A percentile compares a stretch with the other conserved stretches of the same genome.
These are phyloP conservation scores for Scaptomyza parva DNA, from an alignment of 2,888 invertebrate species.

Conservation along the genomic window DNA sequence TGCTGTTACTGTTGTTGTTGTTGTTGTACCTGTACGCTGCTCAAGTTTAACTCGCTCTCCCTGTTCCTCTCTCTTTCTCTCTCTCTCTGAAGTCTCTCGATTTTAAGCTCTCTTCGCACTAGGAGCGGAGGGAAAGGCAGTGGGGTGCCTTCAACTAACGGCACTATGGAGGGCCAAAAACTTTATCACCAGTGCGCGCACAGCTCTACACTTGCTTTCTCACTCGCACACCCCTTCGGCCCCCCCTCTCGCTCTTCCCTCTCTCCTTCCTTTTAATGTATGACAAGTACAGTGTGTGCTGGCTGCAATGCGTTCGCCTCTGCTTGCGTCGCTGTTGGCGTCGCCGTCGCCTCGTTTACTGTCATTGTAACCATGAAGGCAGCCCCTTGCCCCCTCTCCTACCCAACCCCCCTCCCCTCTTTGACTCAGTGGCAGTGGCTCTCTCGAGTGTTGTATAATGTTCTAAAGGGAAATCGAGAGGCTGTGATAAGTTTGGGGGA, in stretches of 20 bases:
- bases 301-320: conserved; percentile 69
- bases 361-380: conserved; percentile 60
- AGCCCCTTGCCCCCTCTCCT: neutral
- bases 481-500: conserved; percentile 85
- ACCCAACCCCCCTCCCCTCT: conserved; percentile 11
- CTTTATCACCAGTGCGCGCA: conserved; percentile 73
- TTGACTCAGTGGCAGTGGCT: conserved; percentile 67
- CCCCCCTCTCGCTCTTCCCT: conserved; percentile 20
- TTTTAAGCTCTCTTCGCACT: conserved; percentile 61
- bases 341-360: conserved; percentile 63
- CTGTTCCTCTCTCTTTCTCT: neutral
- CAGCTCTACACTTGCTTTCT: conserved; percentile 33
- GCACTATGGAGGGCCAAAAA: conserved; percentile 76
- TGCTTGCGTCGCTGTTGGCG: conserved; percentile 13
- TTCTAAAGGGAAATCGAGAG: conserved; percentile 84
- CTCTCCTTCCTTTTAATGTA: conserved; percentile 58
- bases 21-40: conserved; percentile 56
- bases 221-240: conserved; percentile 23
- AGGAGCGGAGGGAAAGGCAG: conserved; percentile 10
- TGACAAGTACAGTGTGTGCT: conserved; percentile 75
- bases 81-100: conserved; percentile 61
- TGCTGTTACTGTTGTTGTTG: conserved; percentile 52
- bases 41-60: conserved; percentile 49
- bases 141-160: conserved; percentile 63
- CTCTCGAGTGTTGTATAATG: conserved; percentile 84